These are phyloP conservation scores for Automeris io DNA, from an alignment of 2,888 invertebrate genomes.

Conservation along the genomic window DNA sequence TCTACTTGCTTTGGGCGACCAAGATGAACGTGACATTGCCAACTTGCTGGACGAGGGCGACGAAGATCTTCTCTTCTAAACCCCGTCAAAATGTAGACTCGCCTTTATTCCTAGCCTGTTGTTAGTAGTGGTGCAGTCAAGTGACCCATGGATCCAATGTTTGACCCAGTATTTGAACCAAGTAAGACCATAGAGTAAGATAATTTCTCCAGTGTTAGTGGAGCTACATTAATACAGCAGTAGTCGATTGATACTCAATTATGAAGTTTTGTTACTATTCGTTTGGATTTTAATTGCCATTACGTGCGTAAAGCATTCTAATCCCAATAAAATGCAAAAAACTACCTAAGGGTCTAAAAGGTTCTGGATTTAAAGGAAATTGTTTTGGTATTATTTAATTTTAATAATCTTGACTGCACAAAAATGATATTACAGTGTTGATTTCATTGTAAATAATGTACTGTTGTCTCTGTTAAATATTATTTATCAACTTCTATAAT, in stretches of 20 bases:
- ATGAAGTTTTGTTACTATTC: too few relatives aligned
- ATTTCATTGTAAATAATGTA: slow-evolving; percentile 58
- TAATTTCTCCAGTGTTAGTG: too few relatives aligned
- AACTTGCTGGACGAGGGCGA: slow-evolving; percentile 92
- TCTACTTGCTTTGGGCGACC: slow-evolving; percentile 31
- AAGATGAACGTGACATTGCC: slow-evolving; percentile 62
- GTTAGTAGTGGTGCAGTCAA: slow-evolving; percentile 45
- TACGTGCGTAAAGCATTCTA: too few relatives aligned
- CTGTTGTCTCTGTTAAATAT: slow-evolving; percentile 42
- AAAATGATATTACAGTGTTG: slow-evolving; percentile 62
- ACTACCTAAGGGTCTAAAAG: not conserved
- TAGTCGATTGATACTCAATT: too few relatives aligned
- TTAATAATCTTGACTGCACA: slow-evolving; percentile 41
- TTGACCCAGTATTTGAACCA: slow-evolving; percentile 5
- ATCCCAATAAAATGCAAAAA: too few relatives aligned
- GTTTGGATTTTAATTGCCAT: too few relatives aligned
- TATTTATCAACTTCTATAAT: slow-evolving; percentile 12
- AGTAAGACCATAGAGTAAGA: not conserved
- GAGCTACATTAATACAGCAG: too few relatives aligned
- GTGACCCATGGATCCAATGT: slow-evolving; percentile 10
- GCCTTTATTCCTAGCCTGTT: slow-evolving; percentile 30
- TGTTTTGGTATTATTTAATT: not conserved
- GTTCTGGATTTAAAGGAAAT: not conserved
- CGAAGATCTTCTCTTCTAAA: slow-evolving; percentile 92
- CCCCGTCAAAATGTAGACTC: slow-evolving; percentile 17